Evolutionary conservation across 2,888 invertebrate genomes (phyloP), one percentile per base, ranked within the genome.

Genomic region (Cacoxenus indagator): DNA sequence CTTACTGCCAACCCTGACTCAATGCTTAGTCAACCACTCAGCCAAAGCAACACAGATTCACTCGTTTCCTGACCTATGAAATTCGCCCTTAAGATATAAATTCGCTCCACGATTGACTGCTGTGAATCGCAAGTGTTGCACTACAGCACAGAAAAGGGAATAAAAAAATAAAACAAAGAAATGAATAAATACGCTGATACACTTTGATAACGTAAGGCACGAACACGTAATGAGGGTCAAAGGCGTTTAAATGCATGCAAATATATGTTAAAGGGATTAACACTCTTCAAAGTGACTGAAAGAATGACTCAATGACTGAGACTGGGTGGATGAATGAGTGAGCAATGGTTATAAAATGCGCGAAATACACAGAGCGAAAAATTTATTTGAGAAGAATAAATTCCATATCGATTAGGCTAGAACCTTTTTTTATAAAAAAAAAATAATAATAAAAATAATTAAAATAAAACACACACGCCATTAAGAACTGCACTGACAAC

Each of bases 181-280:
- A n/a, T n/a, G n/a, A n/a, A n/a, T n/a, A n/a, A 57, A 27, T 57
- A 26, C 29, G 57, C 29, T 57, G 26, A 27, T 57, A 29, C 27
- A n/a, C 14, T 26, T 5, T 29, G 11, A 8, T 17, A 48, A 5
- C 48, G 48, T 48, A 46, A 64, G 64, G 46, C 26, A 66, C 43
- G 45, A 26, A 48, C 73, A 66, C 67, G 67, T 84, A 83, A 82
- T 82, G 79, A 84, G 83, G 79, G 82, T 84, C 84, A 84, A 81
- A 81, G 73, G 81, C 78, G 83, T 76, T 77, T 83, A 84, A 85
- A 83, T 83, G 76, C 78, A 80, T 84, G 84, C 84, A 84, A 84
- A 83, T 84, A 76, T 84, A 84, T 85, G 85, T 81, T 84, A 84
- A 82, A 83, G 77, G 76, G 83, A 85, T 84, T 85, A 83, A 79